These are phyloP conservation scores for Rana temporaria DNA, from an alignment of 2,113 vertebrate genomes.

Conservation along the genomic window DNA sequence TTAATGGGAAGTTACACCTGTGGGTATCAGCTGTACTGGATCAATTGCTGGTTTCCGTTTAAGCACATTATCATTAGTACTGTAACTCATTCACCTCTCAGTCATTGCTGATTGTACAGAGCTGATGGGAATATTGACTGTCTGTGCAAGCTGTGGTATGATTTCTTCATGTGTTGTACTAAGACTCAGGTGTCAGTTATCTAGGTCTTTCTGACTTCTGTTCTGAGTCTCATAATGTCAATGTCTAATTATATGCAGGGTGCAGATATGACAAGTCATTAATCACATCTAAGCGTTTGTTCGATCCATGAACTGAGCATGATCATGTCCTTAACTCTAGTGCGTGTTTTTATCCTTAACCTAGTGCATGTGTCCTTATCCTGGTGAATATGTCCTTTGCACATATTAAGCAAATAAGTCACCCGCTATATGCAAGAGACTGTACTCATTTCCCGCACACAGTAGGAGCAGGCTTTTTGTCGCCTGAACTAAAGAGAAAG, in stretches of 20 bases:
- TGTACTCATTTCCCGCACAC: no score
- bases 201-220: background rate
- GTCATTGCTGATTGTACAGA: background rate
- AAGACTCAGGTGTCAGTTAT: conserved; percentile 3
- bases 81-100: background rate
- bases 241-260: conserved; percentile 3
- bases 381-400: no score
- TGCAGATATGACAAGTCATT: background rate
- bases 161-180: background rate
- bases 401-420: background rate
- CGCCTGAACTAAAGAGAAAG: no score
- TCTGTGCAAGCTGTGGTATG: conserved; percentile 4
- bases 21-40: background rate
- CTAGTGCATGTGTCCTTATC: no score
- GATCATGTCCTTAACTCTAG: background rate
- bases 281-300: background rate
- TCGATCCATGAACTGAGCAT: background rate
- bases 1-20: conserved; percentile 4
- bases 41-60: conserved; percentile 1
- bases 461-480: no score
- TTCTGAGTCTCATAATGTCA: background rate
- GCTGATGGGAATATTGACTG: conserved; percentile 15
- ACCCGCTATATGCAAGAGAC: no score
- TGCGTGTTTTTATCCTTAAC: no score
- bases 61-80: background rate